Evolutionary conservation across 30 jellyfish, hydroid and myxozoan genomes (phyloP).

Genomic region (Hydractinia echinata): DNA sequence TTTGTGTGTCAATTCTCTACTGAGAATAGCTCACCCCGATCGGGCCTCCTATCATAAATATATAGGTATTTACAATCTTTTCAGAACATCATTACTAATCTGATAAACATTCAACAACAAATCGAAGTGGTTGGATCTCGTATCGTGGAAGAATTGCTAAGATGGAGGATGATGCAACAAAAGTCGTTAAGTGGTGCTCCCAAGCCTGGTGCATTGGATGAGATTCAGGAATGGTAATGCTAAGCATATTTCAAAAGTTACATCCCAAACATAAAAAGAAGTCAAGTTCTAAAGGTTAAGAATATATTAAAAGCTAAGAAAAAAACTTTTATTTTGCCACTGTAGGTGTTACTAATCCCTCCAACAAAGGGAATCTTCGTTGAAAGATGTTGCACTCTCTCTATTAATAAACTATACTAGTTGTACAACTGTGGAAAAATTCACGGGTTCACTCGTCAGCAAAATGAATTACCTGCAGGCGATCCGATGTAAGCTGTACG

Average conservation of each 20-base stretch:
- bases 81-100: conserved; percentile 42
- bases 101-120: conserved; percentile 29
- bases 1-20: too few relatives aligned
- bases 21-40: too few relatives aligned
- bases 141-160: conserved; percentile 56
- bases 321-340: too few relatives aligned
- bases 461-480: too few relatives aligned
- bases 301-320: too few relatives aligned
- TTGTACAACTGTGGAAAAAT: too few relatives aligned
- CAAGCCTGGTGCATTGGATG: conserved; percentile 71
- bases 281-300: background rate
- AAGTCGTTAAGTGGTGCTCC: conserved; percentile 85
- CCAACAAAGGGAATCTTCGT: too few relatives aligned
- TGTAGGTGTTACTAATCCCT: too few relatives aligned
- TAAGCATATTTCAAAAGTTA: background rate
- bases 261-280: background rate
- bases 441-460: too few relatives aligned
- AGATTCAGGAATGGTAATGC: conserved; percentile 55
- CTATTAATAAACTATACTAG: too few relatives aligned
- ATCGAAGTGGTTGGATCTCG: conserved; percentile 40
- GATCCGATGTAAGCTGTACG: too few relatives aligned
- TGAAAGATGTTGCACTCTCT: too few relatives aligned
- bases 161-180: conserved; percentile 81
- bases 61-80: background rate
- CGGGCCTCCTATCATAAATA: background rate